Evolutionary conservation across 2,113 vertebrate genomes (phyloP).

Genomic region (Pollimyrus isidori): DNA sequence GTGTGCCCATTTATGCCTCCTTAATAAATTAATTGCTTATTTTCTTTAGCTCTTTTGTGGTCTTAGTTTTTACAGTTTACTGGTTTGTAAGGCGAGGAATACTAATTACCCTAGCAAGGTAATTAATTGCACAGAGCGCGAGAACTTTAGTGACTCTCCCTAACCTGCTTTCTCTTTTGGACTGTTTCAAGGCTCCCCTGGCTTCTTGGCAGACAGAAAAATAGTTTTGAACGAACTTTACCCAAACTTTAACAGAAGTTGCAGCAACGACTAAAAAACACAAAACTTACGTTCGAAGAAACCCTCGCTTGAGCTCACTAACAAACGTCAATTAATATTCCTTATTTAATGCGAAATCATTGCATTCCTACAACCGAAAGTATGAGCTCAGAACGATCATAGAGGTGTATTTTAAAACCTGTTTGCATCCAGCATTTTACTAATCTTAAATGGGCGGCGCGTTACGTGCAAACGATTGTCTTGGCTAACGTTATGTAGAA

Average conservation of each 20-base stretch:
- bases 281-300: background rate
- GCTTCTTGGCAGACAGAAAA: conserved; percentile 21
- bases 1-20: background rate
- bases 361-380: background rate
- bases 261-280: background rate
- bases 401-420: conserved; percentile 29
- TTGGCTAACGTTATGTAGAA: background rate
- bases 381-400: background rate
- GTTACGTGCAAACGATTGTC: background rate
- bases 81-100: background rate
- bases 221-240: conserved; percentile 39
- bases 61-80: background rate
- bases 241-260: background rate
- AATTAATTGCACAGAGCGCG: conserved; percentile 17
- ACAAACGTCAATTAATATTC: background rate
- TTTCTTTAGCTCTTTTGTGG: background rate
- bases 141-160: conserved; percentile 48
- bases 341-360: background rate
- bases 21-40: background rate
- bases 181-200: conserved; percentile 54
- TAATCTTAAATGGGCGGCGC: conserved; percentile 38
- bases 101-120: background rate
- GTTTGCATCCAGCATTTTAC: conserved; percentile 28
- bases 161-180: conserved; percentile 36
- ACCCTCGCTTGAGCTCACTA: background rate